A percentile compares a stretch with the other conserved stretches of the same genome.
Conservation (phyloP, 2,888 invertebrate genomes). For the Orchesella flavescens region DNA sequence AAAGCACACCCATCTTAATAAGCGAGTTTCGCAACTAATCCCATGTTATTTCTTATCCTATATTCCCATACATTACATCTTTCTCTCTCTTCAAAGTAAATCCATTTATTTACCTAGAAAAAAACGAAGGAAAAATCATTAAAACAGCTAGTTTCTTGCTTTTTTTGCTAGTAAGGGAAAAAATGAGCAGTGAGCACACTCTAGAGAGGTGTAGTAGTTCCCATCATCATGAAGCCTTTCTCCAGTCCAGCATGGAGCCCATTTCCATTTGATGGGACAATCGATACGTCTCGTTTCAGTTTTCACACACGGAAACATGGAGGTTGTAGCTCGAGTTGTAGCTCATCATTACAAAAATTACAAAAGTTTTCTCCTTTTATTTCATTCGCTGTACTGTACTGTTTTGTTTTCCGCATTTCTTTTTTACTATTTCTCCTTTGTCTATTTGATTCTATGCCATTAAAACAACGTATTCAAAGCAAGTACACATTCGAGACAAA, state of each 20-base stretch:
- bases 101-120: too few relatives aligned
- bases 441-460: neutral
- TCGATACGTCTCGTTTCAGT: conserved; percentile 4
- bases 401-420: neutral
- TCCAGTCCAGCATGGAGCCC: too few relatives aligned
- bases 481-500: neutral
- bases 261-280: conserved; percentile 4
- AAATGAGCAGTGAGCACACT: conserved; percentile 3
- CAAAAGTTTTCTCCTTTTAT: neutral
- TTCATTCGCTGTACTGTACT: neutral
- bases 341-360: too few relatives aligned
- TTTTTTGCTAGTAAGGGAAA: too few relatives aligned
- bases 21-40: too few relatives aligned
- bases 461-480: conserved; percentile 6
- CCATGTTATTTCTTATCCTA: neutral
- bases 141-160: neutral
- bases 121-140: neutral
- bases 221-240: neutral
- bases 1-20: too few relatives aligned
- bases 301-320: too few relatives aligned
- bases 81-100: neutral
- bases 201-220: neutral
- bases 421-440: neutral
- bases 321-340: too few relatives aligned
- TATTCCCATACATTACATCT: neutral